Conservation (phyloP, 1,140 invertebrate genomes). For the Micrasema longulum region DNA sequence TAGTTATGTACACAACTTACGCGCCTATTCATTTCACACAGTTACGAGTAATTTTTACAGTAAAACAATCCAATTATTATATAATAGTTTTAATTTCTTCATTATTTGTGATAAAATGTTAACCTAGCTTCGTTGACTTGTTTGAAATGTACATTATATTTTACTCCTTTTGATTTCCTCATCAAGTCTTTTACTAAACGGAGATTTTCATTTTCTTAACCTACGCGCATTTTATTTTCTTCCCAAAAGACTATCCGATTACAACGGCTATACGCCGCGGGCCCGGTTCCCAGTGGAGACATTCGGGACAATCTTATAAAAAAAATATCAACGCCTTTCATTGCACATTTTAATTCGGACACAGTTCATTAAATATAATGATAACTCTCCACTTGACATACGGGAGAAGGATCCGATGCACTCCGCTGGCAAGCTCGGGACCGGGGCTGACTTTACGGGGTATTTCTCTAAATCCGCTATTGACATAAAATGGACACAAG, state of each 20-base stretch:
- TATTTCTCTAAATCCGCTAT: constrained; percentile 25
- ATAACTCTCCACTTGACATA: not conserved
- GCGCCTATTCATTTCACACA: not conserved
- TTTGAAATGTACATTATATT: constrained; percentile 35
- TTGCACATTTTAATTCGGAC: constrained; percentile 21
- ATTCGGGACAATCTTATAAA: not conserved
- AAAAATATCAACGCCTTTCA: constrained; percentile 20
- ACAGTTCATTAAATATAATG: not conserved
- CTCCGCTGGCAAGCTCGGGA: not conserved
- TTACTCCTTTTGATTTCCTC: constrained; percentile 30
- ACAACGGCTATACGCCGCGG: not conserved
- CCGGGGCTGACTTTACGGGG: constrained; percentile 15
- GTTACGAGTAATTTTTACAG: constrained; percentile 30
- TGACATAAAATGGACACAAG: constrained; percentile 28
- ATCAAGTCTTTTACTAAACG: constrained; percentile 35
- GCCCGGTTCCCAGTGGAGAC: too few species aligned
- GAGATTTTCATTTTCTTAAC: constrained; percentile 21
- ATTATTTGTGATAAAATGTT: constrained; percentile 43
- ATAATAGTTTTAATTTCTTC: constrained; percentile 17
- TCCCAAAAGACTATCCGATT: constrained; percentile 17
- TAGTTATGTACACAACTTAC: constrained; percentile 38
- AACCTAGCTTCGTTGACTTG: constrained; percentile 47
- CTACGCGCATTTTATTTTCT: constrained; percentile 2
- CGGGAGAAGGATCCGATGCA: not conserved
- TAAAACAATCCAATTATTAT: constrained; percentile 32